Conservation (phyloP, 2,888 invertebrate genomes). For the Tachystola acroxantha region DNA sequence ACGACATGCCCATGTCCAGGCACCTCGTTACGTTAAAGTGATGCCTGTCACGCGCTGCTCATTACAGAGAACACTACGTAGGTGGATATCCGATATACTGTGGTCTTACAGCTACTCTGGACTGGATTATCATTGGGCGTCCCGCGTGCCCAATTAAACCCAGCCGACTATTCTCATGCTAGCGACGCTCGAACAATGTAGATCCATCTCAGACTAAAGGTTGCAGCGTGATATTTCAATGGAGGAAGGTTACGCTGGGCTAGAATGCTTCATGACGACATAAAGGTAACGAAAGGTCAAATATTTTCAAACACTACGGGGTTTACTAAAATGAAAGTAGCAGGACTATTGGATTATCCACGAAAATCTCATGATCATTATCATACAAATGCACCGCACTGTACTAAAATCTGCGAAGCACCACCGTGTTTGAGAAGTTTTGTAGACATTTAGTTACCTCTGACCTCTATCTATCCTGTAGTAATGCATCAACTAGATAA, state of each 20-base stretch:
- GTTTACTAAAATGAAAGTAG: too few relatives aligned
- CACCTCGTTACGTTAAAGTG: conserved; percentile 14
- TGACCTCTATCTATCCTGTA: too few relatives aligned
- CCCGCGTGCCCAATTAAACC: background rate
- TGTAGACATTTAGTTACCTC: background rate
- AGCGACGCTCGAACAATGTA: conserved; percentile 20
- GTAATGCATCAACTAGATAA: background rate
- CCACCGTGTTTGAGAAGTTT: background rate
- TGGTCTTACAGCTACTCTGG: background rate
- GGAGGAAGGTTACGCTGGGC: conserved; percentile 14
- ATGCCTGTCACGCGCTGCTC: conserved; percentile 52
- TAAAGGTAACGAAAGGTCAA: conserved; percentile 20
- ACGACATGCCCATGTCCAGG: conserved; percentile 24
- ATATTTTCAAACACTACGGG: conserved; percentile 1
- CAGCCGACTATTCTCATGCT: conserved; percentile 2
- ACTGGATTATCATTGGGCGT: conserved; percentile 1
- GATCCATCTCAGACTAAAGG: conserved; percentile 24
- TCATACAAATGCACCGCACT: too few relatives aligned
- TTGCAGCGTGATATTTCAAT: conserved; percentile 32
- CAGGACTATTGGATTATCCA: too few relatives aligned
- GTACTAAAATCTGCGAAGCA: too few relatives aligned
- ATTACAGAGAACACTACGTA: conserved; percentile 29
- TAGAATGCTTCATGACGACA: conserved; percentile 6
- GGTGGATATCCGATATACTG: conserved; percentile 17
- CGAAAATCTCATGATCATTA: too few relatives aligned